Percentiles rank a stretch among this genome's conserved stretches.
phyloP scores from a whole-genome alignment of 1,140 invertebrate species.

The Scaptomyza montana region DNA sequence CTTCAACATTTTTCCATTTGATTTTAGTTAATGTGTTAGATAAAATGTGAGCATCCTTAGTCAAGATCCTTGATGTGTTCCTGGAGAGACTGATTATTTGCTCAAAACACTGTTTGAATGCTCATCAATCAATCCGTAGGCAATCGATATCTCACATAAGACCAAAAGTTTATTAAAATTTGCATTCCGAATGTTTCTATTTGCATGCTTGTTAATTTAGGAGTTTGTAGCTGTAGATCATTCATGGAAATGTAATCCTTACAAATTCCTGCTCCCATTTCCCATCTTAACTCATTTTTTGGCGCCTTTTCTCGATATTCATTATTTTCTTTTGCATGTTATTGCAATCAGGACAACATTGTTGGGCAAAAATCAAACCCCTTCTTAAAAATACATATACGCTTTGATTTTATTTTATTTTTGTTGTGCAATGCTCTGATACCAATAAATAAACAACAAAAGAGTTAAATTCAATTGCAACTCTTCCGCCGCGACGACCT shows the following conservation, averaged over 20 bases:
- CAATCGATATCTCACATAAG: neutral
- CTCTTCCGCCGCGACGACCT: slow-evolving; percentile 43
- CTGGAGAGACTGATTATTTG: neutral
- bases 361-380: slow-evolving; percentile 72
- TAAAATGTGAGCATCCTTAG: too few species aligned
- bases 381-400: slow-evolving; percentile 38
- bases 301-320: slow-evolving; percentile 56
- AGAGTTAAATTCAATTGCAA: slow-evolving; percentile 76
- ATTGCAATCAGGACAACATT: slow-evolving; percentile 75
- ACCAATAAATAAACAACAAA: slow-evolving; percentile 81
- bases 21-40: too few species aligned
- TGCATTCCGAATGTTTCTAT: neutral
- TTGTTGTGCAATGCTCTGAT: slow-evolving; percentile 40
- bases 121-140: neutral
- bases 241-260: slow-evolving; percentile 23
- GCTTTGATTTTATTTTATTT: slow-evolving; percentile 28
- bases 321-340: slow-evolving; percentile 68
- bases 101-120: neutral
- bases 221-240: slow-evolving; percentile 4
- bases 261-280: slow-evolving; percentile 6
- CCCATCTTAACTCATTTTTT: slow-evolving; percentile 36
- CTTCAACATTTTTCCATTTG: too few species aligned
- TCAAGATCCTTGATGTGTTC: too few species aligned
- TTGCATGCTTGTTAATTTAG: slow-evolving; percentile 33
- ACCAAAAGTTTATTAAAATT: neutral